Conservation (phyloP, 2,113 vertebrate genomes). For the Piliocolobus tephrosceles region DNA sequence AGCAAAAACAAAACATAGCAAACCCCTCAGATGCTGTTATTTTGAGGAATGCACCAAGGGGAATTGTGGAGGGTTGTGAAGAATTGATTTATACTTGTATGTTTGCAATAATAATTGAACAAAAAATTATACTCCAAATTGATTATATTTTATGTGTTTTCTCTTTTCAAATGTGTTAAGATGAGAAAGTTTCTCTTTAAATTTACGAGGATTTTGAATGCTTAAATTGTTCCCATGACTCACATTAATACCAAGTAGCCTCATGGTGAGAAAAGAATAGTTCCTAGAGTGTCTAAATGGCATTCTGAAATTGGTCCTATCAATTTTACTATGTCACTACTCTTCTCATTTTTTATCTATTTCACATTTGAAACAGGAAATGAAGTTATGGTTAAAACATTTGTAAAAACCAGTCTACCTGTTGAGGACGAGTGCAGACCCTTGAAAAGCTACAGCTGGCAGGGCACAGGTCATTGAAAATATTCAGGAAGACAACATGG, state of each 20-base stretch:
- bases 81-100: constrained; percentile 49
- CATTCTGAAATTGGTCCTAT: constrained; percentile 38
- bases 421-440: constrained; percentile 55
- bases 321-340: constrained; percentile 42
- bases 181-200: constrained; percentile 37
- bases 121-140: constrained; percentile 51
- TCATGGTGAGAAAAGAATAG: constrained; percentile 31
- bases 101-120: constrained; percentile 55
- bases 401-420: constrained; percentile 65
- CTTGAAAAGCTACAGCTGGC: not conserved
- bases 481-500: not conserved
- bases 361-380: constrained; percentile 73
- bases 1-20: not conserved
- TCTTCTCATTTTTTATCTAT: constrained; percentile 56
- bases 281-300: not conserved
- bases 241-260: constrained; percentile 29
- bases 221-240: constrained; percentile 42
- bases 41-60: not conserved
- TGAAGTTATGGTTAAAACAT: constrained; percentile 66
- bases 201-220: constrained; percentile 2
- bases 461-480: not conserved
- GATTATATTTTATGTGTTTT: constrained; percentile 28
- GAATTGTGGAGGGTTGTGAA: not conserved
- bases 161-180: not conserved
- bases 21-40: not conserved